phyloP scores from a whole-genome alignment of 2,797 vertebrate species.

The Sebastes minor region DNA sequence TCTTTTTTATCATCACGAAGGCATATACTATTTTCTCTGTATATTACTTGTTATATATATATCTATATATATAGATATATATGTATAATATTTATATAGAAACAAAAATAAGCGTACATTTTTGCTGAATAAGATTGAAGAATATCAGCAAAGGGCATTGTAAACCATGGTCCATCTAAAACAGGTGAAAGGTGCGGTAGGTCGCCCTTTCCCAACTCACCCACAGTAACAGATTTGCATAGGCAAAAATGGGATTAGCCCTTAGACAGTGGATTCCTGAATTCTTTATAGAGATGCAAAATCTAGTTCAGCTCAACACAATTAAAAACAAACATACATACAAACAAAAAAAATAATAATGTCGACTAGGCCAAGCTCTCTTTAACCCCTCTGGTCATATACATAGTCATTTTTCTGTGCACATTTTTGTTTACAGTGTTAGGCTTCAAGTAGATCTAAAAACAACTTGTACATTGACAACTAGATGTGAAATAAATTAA shows the following conservation, averaged over 20 bases:
- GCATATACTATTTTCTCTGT: constrained; percentile 85
- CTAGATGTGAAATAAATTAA: constrained; percentile 91
- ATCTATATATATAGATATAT: constrained; percentile 84
- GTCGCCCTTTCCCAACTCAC: constrained; percentile 86
- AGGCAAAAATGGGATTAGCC: constrained; percentile 99
- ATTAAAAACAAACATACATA: constrained; percentile 77
- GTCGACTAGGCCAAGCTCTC: constrained; percentile 79
- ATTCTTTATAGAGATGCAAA: constrained; percentile 87
- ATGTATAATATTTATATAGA: constrained; percentile 90
- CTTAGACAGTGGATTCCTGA: constrained; percentile 98
- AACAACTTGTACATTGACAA: constrained; percentile 81
- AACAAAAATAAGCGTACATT: constrained; percentile 88
- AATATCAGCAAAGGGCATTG: constrained; percentile 94
- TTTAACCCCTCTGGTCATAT: constrained; percentile 74
- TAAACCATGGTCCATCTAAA: constrained; percentile 93
- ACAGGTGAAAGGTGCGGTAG: constrained; percentile 84
- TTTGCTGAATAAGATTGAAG: constrained; percentile 95
- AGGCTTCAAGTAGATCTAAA: constrained; percentile 89
- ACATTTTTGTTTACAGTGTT: constrained; percentile 88
- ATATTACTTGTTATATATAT: constrained; percentile 87
- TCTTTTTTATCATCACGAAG: constrained; percentile 85
- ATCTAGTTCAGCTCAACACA: constrained; percentile 83
- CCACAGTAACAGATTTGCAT: constrained; percentile 99
- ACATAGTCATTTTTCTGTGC: constrained; percentile 80
- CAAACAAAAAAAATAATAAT: constrained; percentile 59